These are phyloP conservation scores for Hirtodrosophila trivittata DNA, from an alignment of 2,888 invertebrate species.

Conservation along the genomic window DNA sequence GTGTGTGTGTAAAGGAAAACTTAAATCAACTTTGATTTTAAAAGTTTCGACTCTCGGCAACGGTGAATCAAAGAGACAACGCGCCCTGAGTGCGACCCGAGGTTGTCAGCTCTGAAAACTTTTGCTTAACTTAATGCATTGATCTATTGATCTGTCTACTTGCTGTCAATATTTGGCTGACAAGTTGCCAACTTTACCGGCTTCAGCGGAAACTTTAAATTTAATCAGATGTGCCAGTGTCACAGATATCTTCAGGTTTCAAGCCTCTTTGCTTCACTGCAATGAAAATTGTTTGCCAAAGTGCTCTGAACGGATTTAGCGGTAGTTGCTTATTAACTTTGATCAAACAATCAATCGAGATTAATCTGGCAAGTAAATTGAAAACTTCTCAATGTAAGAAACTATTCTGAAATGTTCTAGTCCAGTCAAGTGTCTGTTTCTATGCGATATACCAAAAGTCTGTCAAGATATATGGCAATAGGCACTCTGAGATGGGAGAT, in stretches of 20 bases:
- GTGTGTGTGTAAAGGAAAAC: slow-evolving; percentile 43
- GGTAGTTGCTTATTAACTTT: not conserved
- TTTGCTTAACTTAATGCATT: slow-evolving; percentile 68
- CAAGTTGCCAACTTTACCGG: slow-evolving; percentile 48
- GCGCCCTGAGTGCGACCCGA: slow-evolving; percentile 14
- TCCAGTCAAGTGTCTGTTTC: too few relatives aligned
- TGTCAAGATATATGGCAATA: too few relatives aligned
- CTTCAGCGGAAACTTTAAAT: slow-evolving; percentile 61
- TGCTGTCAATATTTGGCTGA: slow-evolving; percentile 72
- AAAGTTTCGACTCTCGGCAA: slow-evolving; percentile 56
- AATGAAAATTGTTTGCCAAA: slow-evolving; percentile 46
- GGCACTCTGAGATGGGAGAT: too few relatives aligned
- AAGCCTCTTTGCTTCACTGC: slow-evolving; percentile 16
- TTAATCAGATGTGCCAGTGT: slow-evolving; percentile 67
- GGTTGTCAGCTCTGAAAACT: slow-evolving; percentile 43
- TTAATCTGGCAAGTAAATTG: not conserved
- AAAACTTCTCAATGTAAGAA: too few relatives aligned
- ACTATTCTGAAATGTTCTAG: too few relatives aligned
- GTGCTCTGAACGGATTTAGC: slow-evolving; percentile 28
- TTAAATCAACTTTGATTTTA: slow-evolving; percentile 72
- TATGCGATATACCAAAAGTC: too few relatives aligned
- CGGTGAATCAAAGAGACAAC: slow-evolving; percentile 55
- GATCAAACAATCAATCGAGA: slow-evolving; percentile 4
- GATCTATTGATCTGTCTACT: slow-evolving; percentile 64
- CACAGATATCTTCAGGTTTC: slow-evolving; percentile 32